Evolutionary conservation across 2,888 invertebrate species (phyloP).

Genomic region (Leptopterna dolabrata): DNA sequence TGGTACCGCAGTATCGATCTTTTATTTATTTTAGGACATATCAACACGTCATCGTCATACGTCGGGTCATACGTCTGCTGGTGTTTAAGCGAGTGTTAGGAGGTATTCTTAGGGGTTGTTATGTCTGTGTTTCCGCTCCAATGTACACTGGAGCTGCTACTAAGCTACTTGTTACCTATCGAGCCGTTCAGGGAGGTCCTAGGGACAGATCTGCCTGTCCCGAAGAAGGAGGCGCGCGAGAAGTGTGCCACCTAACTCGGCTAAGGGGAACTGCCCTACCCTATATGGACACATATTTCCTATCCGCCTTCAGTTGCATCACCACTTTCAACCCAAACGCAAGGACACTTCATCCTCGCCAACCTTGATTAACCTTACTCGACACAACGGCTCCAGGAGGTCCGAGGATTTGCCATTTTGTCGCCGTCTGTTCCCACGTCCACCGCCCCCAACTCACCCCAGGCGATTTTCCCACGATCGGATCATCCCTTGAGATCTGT

Average conservation of each 20-base stretch:
- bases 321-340: conserved; percentile 48
- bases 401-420: conserved; percentile 18
- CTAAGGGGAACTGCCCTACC: conserved; percentile 55
- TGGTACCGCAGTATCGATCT: no score
- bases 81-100: no score
- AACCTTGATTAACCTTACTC: conserved; percentile 54
- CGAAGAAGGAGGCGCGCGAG: conserved; percentile 3
- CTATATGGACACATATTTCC: conserved; percentile 54
- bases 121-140: no score
- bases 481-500: neutral
- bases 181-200: neutral
- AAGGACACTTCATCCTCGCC: conserved; percentile 52
- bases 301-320: conserved; percentile 52
- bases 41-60: no score
- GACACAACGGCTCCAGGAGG: neutral
- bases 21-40: no score
- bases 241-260: conserved; percentile 52
- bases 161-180: no score
- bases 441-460: neutral
- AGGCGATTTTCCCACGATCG: neutral
- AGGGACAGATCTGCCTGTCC: neutral
- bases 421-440: neutral
- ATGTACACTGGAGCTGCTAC: no score
- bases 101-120: no score
- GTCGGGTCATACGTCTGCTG: no score